Conservation (phyloP, 1,140 invertebrate species). For the Cydia strobilella region DNA sequence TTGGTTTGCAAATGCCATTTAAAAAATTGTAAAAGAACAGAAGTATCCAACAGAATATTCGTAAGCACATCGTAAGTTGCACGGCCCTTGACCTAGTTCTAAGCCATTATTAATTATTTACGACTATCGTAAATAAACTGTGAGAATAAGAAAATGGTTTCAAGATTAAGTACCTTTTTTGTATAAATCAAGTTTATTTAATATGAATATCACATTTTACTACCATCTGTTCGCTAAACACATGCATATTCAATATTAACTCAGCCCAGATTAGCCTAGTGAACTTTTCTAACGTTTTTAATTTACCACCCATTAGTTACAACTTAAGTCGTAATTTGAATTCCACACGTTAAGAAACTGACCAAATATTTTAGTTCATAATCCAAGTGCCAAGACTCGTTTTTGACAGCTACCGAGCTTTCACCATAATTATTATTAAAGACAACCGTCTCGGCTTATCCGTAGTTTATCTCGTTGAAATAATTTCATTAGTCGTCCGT, state of each 20-base stretch:
- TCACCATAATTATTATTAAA: slow-evolving; percentile 25
- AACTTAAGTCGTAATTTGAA: slow-evolving; percentile 1
- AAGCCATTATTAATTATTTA: no score
- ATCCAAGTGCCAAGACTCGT: slow-evolving; percentile 1
- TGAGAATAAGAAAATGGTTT: no score
- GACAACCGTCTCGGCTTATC: slow-evolving; percentile 12
- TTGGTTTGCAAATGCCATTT: no score
- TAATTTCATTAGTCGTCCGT: slow-evolving; percentile 20
- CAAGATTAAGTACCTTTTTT: no score
- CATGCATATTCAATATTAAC: slow-evolving; percentile 7
- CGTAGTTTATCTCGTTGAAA: slow-evolving; percentile 19
- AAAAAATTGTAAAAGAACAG: no score
- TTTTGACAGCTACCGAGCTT: slow-evolving; percentile 10
- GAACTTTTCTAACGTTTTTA: slow-evolving; percentile 9
- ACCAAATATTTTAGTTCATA: slow-evolving; percentile 30
- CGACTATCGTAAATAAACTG: no score
- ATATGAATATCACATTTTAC: not conserved
- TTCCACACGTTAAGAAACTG: slow-evolving; percentile 6
- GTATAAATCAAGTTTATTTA: not conserved
- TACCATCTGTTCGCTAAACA: not conserved
- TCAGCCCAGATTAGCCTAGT: slow-evolving; percentile 21
- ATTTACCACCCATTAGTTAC: slow-evolving; percentile 4
- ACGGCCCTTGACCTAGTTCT: no score
- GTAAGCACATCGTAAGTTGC: no score
- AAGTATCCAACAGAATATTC: no score